Evolutionary conservation across 2,888 invertebrate species (phyloP).

Genomic region (Drosophila tanythrix): DNA sequence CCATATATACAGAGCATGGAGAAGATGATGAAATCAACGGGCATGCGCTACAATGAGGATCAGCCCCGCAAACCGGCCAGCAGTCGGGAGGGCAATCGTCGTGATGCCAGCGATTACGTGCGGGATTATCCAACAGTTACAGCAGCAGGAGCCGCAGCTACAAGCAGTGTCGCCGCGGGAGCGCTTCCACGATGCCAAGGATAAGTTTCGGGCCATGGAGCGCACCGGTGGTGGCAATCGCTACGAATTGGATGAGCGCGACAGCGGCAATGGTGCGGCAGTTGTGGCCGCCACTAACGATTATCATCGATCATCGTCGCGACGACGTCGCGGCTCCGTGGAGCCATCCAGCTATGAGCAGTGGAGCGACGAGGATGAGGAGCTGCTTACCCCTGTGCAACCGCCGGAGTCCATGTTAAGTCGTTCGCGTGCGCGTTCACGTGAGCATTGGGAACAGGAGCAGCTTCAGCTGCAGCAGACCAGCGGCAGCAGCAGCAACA

Average conservation of each 20-base stretch:
- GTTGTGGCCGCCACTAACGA: neutral
- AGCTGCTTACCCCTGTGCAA: constrained; percentile 6
- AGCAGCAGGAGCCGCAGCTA: neutral
- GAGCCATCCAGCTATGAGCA: constrained; percentile 78
- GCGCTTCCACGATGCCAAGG: constrained; percentile 93
- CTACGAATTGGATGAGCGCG: constrained; percentile 87
- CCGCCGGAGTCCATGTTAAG: constrained; percentile 33
- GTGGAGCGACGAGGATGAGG: constrained; percentile 83
- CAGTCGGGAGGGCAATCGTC: constrained; percentile 33
- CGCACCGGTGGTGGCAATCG: constrained; percentile 63
- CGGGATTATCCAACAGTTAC: neutral
- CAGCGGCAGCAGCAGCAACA: constrained; percentile 36
- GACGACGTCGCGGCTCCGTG: constrained; percentile 74
- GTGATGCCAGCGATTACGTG: constrained; percentile 24
- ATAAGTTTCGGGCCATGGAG: constrained; percentile 93
- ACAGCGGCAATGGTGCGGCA: constrained; percentile 43
- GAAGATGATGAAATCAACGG: constrained; percentile 85
- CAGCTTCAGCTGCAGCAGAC: constrained; percentile 14
- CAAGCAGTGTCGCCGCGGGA: constrained; percentile 88
- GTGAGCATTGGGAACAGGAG: constrained; percentile 66
- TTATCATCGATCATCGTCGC: constrained; percentile 62
- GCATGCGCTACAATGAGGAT: constrained; percentile 83
- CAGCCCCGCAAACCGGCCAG: constrained; percentile 33
- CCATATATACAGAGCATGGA: constrained; percentile 85
- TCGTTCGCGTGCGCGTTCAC: constrained; percentile 72